phyloP scores from a whole-genome alignment of 2,113 vertebrate species.

The Phrynosoma platyrhinos region DNA sequence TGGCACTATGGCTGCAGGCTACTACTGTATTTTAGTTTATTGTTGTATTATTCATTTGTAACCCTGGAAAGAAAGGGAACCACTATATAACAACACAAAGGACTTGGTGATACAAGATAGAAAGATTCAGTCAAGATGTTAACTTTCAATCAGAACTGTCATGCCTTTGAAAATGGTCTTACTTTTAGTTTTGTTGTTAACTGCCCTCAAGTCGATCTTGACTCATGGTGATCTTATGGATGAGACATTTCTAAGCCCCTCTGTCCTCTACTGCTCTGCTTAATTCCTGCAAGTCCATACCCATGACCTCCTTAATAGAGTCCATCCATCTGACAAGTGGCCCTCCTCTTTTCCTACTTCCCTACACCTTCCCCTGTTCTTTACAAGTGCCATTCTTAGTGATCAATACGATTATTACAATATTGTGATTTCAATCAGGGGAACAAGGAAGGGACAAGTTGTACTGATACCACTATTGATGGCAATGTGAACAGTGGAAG shows the following conservation, averaged over 20 bases:
- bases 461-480: background rate
- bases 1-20: slow-evolving; percentile 13
- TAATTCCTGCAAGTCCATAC: too few species aligned
- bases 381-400: background rate
- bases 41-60: slow-evolving; percentile 18
- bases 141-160: background rate
- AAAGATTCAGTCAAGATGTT: background rate
- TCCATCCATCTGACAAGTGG: too few species aligned
- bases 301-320: too few species aligned
- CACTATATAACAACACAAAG: slow-evolving; percentile 8
- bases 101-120: background rate
- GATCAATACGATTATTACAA: background rate
- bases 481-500: background rate
- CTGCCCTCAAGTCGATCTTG: too few species aligned
- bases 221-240: too few species aligned
- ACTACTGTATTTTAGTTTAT: slow-evolving; percentile 18
- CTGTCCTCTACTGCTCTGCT: too few species aligned
- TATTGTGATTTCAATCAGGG: background rate
- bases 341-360: too few species aligned
- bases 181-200: background rate
- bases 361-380: too few species aligned
- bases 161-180: background rate
- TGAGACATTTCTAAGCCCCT: too few species aligned
- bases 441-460: background rate
- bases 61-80: slow-evolving; percentile 2